These are phyloP conservation scores for Halyomorpha halys DNA, from an alignment of 1,140 invertebrate species.

Conservation along the genomic window DNA sequence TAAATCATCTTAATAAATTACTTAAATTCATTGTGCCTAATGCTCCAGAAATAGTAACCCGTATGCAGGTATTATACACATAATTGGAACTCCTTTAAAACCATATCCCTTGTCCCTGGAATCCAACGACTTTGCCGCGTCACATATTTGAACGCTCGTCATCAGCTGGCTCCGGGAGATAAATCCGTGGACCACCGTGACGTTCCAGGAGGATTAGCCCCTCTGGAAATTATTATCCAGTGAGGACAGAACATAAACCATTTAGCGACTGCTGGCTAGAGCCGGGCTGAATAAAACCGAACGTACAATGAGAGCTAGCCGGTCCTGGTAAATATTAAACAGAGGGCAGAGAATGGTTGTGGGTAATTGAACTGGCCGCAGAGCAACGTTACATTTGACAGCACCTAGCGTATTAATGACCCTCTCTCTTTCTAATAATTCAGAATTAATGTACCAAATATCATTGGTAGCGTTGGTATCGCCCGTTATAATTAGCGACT, in stretches of 20 bases:
- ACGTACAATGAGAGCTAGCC: not conserved
- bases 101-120: no score
- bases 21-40: no score
- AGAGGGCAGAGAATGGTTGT: not conserved
- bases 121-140: no score
- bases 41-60: no score
- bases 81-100: no score
- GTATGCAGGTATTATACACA: no score
- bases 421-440: constrained; percentile 21
- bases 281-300: constrained; percentile 1
- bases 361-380: constrained; percentile 8
- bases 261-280: not conserved
- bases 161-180: no score
- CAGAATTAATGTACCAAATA: constrained; percentile 25
- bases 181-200: no score
- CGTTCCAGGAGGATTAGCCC: no score
- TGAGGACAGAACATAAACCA: constrained; percentile 5
- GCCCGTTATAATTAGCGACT: constrained; percentile 19
- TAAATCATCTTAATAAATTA: no score
- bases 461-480: not conserved
- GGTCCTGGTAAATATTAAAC: constrained; percentile 6
- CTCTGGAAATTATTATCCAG: no score
- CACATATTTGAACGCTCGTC: no score
- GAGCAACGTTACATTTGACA: not conserved
- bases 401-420: constrained; percentile 17